Evolutionary conservation across 2,888 invertebrate species (phyloP).

Genomic region (Drosophila pegasa): DNA sequence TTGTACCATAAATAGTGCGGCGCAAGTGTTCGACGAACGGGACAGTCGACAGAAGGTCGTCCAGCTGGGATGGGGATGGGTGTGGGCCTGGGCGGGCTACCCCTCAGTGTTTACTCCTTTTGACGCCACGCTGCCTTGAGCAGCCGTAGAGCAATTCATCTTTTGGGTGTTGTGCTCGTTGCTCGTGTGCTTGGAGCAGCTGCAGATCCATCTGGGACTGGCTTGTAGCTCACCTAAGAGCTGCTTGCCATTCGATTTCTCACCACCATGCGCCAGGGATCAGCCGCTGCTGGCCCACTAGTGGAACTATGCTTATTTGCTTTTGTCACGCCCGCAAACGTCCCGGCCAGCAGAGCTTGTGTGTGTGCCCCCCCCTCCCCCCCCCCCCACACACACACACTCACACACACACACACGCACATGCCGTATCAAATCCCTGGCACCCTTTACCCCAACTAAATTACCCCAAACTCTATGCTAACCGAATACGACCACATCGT

Average conservation of each 20-base stretch:
- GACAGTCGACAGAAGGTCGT: conserved; percentile 50
- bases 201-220: conserved; percentile 32
- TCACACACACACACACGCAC: conserved; percentile 9
- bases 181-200: conserved; percentile 24
- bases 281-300: conserved; percentile 35
- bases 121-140: conserved; percentile 21
- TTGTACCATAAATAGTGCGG: conserved; percentile 79
- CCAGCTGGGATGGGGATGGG: neutral
- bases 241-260: conserved; percentile 48
- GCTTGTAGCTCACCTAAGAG: conserved; percentile 30
- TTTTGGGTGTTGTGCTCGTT: conserved; percentile 37
- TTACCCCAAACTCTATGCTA: conserved; percentile 63
- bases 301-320: conserved; percentile 68
- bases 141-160: conserved; percentile 68
- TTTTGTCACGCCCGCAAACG: conserved; percentile 56
- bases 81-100: neutral
- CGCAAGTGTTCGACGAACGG: conserved; percentile 64
- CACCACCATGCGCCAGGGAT: conserved; percentile 40
- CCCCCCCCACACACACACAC: conserved; percentile 1
- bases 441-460: conserved; percentile 43
- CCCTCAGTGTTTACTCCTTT: neutral
- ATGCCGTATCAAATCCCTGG: conserved; percentile 19
- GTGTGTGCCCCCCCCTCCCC: neutral
- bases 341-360: conserved; percentile 25
- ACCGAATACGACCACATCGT: conserved; percentile 82